Percentiles rank a stretch among this genome's conserved stretches.
Conservation (phyloP, 2,888 invertebrate species). For the Oscheius sp. region DNA sequence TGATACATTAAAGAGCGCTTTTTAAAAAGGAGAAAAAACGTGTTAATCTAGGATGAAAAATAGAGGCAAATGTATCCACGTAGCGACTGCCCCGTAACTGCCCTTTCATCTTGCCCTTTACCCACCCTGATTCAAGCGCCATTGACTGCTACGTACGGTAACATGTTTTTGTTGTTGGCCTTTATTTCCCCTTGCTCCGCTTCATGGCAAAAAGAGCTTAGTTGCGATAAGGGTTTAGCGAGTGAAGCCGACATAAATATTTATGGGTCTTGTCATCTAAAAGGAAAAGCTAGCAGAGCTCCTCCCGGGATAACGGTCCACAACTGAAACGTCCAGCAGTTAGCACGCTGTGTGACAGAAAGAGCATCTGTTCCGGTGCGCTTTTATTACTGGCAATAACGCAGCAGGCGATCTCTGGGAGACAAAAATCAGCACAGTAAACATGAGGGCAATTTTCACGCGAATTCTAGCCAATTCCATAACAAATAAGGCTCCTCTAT, state of each 20-base stretch:
- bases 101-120: no score
- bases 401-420: constrained; percentile 9
- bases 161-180: no score
- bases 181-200: no score
- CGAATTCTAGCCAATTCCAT: background rate
- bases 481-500: background rate
- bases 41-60: no score
- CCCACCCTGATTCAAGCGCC: no score
- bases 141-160: no score
- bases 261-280: constrained; percentile 32
- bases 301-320: background rate
- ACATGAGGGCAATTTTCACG: constrained; percentile 6
- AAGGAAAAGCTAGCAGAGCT: background rate
- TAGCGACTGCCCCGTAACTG: no score
- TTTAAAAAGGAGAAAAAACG: no score
- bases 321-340: constrained; percentile 5
- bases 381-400: constrained; percentile 31
- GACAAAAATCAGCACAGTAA: constrained; percentile 12
- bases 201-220: background rate
- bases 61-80: no score
- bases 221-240: background rate
- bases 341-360: constrained; percentile 12
- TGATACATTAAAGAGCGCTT: no score
- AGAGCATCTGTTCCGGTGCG: constrained; percentile 21
- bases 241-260: constrained; percentile 27